These are phyloP conservation scores for Dicyrtoma fusca DNA, from an alignment of 2,888 invertebrate genomes.

Conservation along the genomic window DNA sequence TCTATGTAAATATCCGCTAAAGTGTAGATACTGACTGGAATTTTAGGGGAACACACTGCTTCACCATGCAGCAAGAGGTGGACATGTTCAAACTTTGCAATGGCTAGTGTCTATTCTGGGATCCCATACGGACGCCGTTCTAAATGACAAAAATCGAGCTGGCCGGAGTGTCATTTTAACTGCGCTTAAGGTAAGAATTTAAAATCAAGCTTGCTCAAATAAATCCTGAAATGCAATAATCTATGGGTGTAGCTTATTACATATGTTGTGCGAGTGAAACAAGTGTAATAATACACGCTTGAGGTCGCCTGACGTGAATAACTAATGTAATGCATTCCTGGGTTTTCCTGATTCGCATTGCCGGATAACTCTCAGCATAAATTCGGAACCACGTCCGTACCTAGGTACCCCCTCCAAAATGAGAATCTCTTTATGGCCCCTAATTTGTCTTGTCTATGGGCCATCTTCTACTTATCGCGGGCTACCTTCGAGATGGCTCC, in stretches of 20 bases:
- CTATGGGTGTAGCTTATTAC: not conserved
- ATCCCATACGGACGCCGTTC: conserved; percentile 58
- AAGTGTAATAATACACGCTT: not conserved
- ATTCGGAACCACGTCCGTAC: no score
- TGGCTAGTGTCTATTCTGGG: conserved; percentile 59
- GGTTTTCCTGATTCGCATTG: no score
- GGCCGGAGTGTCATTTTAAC: conserved; percentile 59
- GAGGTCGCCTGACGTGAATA: not conserved
- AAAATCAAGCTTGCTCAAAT: not conserved
- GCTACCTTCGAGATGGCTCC: no score
- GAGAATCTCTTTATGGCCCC: no score
- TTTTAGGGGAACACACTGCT: conserved; percentile 59
- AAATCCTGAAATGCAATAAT: conserved; percentile 3
- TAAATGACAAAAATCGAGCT: conserved; percentile 59
- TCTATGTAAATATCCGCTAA: not conserved
- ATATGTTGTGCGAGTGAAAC: no score
- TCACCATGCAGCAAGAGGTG: conserved; percentile 58
- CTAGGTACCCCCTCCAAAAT: no score
- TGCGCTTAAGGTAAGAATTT: conserved; percentile 58
- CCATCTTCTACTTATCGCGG: no score
- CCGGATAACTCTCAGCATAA: no score
- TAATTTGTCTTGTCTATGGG: no score
- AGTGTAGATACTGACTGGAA: no score
- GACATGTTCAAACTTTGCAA: conserved; percentile 58
- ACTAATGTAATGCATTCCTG: no score